Evolutionary conservation across 2,888 invertebrate genomes (phyloP).

Genomic region (Andrena dorsata): DNA sequence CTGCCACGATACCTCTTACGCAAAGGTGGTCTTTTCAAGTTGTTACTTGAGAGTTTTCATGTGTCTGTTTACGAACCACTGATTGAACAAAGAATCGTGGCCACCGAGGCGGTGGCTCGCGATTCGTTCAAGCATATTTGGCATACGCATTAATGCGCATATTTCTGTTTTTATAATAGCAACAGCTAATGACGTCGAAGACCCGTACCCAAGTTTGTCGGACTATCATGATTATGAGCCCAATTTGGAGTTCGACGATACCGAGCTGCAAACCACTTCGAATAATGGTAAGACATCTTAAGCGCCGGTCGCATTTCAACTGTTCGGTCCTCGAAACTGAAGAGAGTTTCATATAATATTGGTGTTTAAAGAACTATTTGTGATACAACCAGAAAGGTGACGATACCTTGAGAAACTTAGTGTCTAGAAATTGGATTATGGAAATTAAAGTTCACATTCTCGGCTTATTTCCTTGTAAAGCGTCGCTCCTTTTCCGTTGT

Average conservation of each 20-base stretch:
- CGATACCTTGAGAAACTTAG: background rate
- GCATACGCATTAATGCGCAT: conserved; percentile 42
- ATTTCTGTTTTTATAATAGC: conserved; percentile 70
- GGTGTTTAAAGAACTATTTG: background rate
- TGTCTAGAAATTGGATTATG: background rate
- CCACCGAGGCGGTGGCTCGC: conserved; percentile 13
- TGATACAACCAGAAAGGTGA: no score
- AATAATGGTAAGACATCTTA: conserved; percentile 88
- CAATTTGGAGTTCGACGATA: conserved; percentile 98
- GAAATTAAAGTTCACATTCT: background rate
- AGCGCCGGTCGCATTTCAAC: background rate
- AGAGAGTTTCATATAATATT: background rate
- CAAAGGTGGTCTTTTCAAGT: conserved; percentile 14
- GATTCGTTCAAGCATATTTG: conserved; percentile 56
- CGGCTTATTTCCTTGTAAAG: background rate
- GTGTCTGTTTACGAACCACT: conserved; percentile 20
- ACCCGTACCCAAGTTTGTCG: conserved; percentile 94
- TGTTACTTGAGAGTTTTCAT: conserved; percentile 5
- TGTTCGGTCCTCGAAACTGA: background rate
- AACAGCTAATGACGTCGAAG: conserved; percentile 87
- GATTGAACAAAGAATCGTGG: conserved; percentile 25
- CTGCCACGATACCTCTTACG: conserved; percentile 34
- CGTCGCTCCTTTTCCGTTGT: background rate
- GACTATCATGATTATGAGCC: conserved; percentile 98
- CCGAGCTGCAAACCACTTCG: conserved; percentile 91